A percentile compares a stretch with the other conserved stretches of the same genome.
phyloP scores from a whole-genome alignment of 2,797 vertebrate species.

The Knipowitschia caucasica region DNA sequence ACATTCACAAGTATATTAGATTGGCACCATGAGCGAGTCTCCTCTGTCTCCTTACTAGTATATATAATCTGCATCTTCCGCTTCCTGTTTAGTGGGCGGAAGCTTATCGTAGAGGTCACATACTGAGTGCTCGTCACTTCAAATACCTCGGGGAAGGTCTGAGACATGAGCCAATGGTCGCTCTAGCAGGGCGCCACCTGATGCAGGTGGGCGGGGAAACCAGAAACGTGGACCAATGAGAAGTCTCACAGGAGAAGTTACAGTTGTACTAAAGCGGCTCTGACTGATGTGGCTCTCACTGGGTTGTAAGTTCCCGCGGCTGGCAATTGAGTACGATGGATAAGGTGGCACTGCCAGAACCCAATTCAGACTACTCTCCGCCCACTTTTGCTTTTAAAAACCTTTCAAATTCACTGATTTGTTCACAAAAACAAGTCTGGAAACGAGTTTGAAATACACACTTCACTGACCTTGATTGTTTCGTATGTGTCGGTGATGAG shows the following conservation, averaged over 20 bases:
- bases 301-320: constrained; percentile 80
- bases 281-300: constrained; percentile 42
- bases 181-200: constrained; percentile 82
- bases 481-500: constrained; percentile 94
- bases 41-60: accelerated
- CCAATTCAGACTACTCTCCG: constrained; percentile 40
- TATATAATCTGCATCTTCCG: accelerated
- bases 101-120: constrained; percentile 81
- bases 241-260: constrained; percentile 47
- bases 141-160: constrained; percentile 81
- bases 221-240: constrained; percentile 61
- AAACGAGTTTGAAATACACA: no score
- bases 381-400: no score
- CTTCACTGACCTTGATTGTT: constrained; percentile 87
- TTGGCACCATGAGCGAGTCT: constrained; percentile 2
- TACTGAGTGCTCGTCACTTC: constrained; percentile 81
- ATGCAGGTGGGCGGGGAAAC: constrained; percentile 83
- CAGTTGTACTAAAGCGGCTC: neutral
- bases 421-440: no score
- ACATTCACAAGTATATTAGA: no score
- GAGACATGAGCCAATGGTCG: constrained; percentile 80
- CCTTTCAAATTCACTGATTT: no score
- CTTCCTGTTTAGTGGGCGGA: constrained; percentile 57
- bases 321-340: constrained; percentile 68
- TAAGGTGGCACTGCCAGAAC: constrained; percentile 62